A percentile compares a stretch with the other conserved stretches of the same genome.
Conservation (phyloP, 2,113 vertebrate genomes). For the Leiothrix lutea region DNA sequence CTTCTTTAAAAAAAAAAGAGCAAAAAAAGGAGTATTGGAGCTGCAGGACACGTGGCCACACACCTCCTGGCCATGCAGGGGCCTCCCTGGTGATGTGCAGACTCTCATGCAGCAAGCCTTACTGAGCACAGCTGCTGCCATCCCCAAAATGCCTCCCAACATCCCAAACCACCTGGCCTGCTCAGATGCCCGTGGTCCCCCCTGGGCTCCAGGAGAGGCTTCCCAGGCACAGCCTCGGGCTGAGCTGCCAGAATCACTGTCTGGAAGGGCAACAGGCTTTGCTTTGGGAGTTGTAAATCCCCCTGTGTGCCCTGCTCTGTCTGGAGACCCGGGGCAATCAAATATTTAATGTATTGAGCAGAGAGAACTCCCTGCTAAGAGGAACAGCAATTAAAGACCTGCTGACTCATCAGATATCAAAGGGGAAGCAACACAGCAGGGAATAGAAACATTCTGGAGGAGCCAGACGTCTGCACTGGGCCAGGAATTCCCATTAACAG, state of each 20-base stretch:
- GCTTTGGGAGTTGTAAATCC: not conserved
- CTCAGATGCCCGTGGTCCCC: not conserved
- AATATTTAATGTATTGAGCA: conserved; percentile 43
- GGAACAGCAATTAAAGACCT: conserved; percentile 43
- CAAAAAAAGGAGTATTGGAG: not conserved
- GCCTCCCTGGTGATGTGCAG: not conserved
- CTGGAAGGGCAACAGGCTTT: not conserved
- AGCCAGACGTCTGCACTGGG: not conserved
- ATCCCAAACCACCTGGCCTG: not conserved
- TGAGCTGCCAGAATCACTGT: not conserved
- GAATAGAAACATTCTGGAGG: conserved; percentile 6
- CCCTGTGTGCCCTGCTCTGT: not conserved
- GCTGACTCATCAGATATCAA: conserved; percentile 50
- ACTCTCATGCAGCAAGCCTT: not conserved
- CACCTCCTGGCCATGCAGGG: rapidly evolving
- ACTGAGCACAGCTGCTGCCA: not conserved
- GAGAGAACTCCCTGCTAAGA: conserved; percentile 7
- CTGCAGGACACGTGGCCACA: not conserved
- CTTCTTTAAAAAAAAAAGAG: not conserved
- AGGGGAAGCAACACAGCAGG: not conserved
- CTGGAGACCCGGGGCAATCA: not conserved
- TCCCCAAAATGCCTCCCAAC: not conserved
- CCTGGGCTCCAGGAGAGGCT: rapidly evolving
- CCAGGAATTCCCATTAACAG: conserved; percentile 15
- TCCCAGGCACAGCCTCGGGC: not conserved